These are phyloP conservation scores for Lasioglossum figueresi DNA, from an alignment of 2,888 invertebrate genomes.

Conservation along the genomic window DNA sequence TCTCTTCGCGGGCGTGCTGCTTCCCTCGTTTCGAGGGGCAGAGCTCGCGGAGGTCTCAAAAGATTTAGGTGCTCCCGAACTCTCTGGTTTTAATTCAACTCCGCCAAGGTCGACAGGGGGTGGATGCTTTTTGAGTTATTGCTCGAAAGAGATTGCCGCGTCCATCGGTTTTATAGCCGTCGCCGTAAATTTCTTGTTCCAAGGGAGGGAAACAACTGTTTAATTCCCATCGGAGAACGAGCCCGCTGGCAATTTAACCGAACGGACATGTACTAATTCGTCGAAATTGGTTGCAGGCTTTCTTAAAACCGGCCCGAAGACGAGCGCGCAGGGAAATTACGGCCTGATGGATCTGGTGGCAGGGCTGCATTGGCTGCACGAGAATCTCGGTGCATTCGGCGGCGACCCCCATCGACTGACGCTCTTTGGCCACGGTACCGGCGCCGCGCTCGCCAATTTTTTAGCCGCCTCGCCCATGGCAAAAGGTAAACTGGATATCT, in stretches of 20 bases:
- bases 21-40: not conserved
- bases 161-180: not conserved
- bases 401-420: slow-evolving; percentile 97
- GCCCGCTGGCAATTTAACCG: not conserved
- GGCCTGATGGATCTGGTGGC: slow-evolving; percentile 97
- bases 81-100: slow-evolving; percentile 13
- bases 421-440: slow-evolving; percentile 97
- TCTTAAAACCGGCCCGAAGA: slow-evolving; percentile 94
- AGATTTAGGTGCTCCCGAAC: slow-evolving; percentile 15
- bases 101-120: not conserved
- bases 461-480: slow-evolving; percentile 97
- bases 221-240: slow-evolving; percentile 9
- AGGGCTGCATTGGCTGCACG: slow-evolving; percentile 97
- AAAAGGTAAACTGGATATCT: slow-evolving; percentile 86
- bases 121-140: slow-evolving; percentile 10
- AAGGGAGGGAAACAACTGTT: slow-evolving; percentile 9
- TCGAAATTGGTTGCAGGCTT: slow-evolving; percentile 88
- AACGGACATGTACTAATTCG: slow-evolving; percentile 33
- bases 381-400: slow-evolving; percentile 97
- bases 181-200: slow-evolving; percentile 22
- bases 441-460: slow-evolving; percentile 98
- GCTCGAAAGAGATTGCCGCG: not conserved
- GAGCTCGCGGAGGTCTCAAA: not conserved
- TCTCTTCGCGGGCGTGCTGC: not conserved
- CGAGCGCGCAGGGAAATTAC: slow-evolving; percentile 95